phyloP scores from a whole-genome alignment of 2,113 vertebrate genomes.

The Petrocephalus zakoni region DNA sequence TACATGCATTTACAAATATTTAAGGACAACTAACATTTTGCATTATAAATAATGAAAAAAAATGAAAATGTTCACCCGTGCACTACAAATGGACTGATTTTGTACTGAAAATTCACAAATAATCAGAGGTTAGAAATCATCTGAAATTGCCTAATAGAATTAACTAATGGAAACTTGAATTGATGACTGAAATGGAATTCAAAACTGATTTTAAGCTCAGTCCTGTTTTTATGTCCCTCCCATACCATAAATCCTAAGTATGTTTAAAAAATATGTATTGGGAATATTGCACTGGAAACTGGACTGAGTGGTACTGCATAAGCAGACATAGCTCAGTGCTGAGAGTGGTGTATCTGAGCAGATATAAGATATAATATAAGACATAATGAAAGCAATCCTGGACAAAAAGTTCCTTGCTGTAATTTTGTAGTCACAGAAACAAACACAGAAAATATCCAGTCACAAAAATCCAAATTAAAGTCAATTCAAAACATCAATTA shows the following conservation, averaged over 20 bases:
- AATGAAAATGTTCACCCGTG: background rate
- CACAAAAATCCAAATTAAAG: background rate
- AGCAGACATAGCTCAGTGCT: background rate
- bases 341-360: background rate
- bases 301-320: background rate
- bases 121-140: background rate
- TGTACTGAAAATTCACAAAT: background rate
- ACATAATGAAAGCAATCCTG: background rate
- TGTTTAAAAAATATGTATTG: background rate
- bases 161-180: background rate
- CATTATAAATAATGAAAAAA: background rate
- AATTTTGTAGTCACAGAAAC: background rate
- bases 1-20: background rate
- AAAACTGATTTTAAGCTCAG: background rate
- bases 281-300: constrained; percentile 3
- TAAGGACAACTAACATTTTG: background rate
- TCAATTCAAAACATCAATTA: background rate
- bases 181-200: background rate
- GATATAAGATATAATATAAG: background rate
- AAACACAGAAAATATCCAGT: background rate
- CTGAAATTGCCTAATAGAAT: too few relatives aligned
- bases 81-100: background rate
- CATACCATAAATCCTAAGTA: background rate
- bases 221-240: background rate
- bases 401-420: background rate